A percentile compares a stretch with the other conserved stretches of the same genome.
phyloP scores from a whole-genome alignment of 2,888 invertebrate species.

The Piscicola geometra region DNA sequence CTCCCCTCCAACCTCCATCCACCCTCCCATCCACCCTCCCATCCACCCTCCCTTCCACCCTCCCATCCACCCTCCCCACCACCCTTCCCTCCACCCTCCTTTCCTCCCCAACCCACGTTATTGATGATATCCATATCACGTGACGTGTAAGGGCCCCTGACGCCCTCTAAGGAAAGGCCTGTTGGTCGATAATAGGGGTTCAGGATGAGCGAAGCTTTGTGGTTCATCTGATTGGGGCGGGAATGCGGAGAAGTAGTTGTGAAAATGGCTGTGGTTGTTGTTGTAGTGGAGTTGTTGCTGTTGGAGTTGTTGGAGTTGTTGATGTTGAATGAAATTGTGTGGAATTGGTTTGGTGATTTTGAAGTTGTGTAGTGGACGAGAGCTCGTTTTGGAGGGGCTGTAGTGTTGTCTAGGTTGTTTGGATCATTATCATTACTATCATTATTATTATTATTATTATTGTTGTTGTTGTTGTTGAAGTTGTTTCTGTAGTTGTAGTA shows the following conservation, averaged over 20 bases:
- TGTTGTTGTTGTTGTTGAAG: conserved; percentile 16
- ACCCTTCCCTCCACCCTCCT: neutral
- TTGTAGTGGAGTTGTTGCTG: neutral
- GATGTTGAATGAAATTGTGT: too few relatives aligned
- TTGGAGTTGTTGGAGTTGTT: neutral
- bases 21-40: neutral
- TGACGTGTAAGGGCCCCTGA: conserved; percentile 2
- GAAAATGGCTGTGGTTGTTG: neutral
- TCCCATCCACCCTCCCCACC: neutral
- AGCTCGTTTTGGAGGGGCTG: neutral
- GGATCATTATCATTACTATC: neutral
- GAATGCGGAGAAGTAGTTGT: neutral
- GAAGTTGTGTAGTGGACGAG: too few relatives aligned
- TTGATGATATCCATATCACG: neutral
- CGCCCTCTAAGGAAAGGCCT: neutral
- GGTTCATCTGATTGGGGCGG: neutral
- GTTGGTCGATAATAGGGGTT: neutral
- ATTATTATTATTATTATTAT: neutral
- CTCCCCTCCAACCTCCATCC: neutral
- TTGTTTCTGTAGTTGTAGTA: neutral
- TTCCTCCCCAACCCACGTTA: neutral
- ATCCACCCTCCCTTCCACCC: neutral
- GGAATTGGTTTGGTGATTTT: too few relatives aligned
- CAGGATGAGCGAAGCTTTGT: neutral
- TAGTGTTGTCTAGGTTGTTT: neutral